Base-by-base conservation (phyloP, 2,113 vertebrate genomes). In the Microtus montanus region DNA sequence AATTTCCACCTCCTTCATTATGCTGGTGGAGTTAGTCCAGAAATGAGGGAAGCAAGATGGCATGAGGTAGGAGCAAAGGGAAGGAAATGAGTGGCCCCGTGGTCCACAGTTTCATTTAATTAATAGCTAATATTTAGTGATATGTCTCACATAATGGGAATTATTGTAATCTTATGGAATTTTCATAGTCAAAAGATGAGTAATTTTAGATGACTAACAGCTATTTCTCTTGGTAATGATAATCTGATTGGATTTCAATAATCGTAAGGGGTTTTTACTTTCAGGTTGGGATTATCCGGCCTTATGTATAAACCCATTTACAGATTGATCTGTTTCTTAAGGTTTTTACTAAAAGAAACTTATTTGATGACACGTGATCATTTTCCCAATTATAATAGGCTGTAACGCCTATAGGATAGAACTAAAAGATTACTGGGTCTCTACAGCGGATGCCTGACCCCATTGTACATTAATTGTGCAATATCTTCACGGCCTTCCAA, bases 291-390 rank as follows among this genome's bases (percentile, higher is more conserved):
- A 22, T 92, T 80, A 83, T 86, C 26, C 78, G 28, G 30, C 4
- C 17, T 92, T 90, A 80, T 63, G 8, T 6, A 90, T 77, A 90
- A 85, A 7, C 28, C 0, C 33, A 87, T 26, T 78, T 91, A 15
- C 28, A 58, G 58, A 64, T 89, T 61, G 58, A 58, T 64, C 38
- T 49, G 7, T 47, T 93, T 54, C 66, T 73, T 88, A 92, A 80
- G 63, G 58, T 83, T 26, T 24, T 70, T 61, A 49, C 0, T 70
- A 82, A 64, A 49, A 44, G 22, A 86, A 61, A n/a, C 9, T 92
- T 63, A 89, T 94, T 95, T 96, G 71, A 80, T 66, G 88, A 88
- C 87, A 3, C 2, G 73, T 54, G 68, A 68, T 17, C 52, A 79
- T 94, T 90, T 75, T 75, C 78, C 75, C 7, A 73, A 24, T 93